Percentiles rank a stretch among this genome's conserved stretches.
These are phyloP conservation scores for Odontamblyopus rebecca DNA, from an alignment of 2,797 vertebrate genomes.

Conservation along the genomic window DNA sequence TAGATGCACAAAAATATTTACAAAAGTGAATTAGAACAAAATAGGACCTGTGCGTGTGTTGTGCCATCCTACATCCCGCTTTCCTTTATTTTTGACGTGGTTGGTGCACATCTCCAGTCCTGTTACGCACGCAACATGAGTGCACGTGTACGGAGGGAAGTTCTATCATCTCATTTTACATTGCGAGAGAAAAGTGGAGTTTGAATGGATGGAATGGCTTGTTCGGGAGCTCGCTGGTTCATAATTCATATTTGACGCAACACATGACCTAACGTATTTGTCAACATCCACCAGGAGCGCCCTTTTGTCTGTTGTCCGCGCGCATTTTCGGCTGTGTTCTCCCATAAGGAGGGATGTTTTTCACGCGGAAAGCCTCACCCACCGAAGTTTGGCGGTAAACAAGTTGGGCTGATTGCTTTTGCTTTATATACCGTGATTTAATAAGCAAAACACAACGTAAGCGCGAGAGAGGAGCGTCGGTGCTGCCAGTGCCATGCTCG, in stretches of 20 bases:
- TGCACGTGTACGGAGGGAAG: not conserved
- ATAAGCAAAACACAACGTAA: slow-evolving; percentile 77
- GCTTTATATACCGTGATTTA: slow-evolving; percentile 73
- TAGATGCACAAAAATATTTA: not conserved
- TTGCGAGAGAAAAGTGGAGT: not conserved
- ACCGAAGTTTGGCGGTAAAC: slow-evolving; percentile 67
- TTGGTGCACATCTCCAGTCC: slow-evolving; percentile 14
- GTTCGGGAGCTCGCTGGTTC: not conserved
- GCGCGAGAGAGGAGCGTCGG: slow-evolving; percentile 66
- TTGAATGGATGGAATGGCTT: not conserved
- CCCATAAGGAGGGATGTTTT: slow-evolving; percentile 22
- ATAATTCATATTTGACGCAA: slow-evolving; percentile 4
- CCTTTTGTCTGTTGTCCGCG: slow-evolving; percentile 42
- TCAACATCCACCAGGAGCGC: slow-evolving; percentile 6
- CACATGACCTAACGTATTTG: slow-evolving; percentile 15
- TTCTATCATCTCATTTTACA: slow-evolving; percentile 15
- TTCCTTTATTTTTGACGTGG: slow-evolving; percentile 5
- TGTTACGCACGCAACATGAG: slow-evolving; percentile 28
- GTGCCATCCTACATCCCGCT: not conserved
- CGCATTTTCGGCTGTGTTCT: slow-evolving; percentile 24
- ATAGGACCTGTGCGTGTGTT: not conserved
- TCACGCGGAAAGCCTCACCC: slow-evolving; percentile 53
- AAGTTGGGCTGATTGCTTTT: slow-evolving; percentile 69
- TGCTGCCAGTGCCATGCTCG: slow-evolving; percentile 77
- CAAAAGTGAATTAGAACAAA: not conserved